Evolutionary conservation across 2,888 invertebrate species (phyloP).

Genomic region (Therioaphis trifolii): DNA sequence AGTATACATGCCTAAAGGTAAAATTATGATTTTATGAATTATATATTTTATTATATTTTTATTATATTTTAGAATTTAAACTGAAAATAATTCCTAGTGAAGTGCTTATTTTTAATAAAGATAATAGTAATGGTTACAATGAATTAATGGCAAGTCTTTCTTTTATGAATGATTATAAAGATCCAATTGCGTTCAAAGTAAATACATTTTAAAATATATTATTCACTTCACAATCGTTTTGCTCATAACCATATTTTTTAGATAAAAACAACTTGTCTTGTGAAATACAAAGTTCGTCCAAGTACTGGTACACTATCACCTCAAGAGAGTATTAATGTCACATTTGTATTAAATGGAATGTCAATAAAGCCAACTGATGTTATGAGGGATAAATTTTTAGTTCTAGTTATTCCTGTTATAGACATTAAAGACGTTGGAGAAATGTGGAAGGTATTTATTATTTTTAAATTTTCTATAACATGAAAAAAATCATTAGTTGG

Average conservation of each 20-base stretch:
- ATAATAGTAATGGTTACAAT: slow-evolving; percentile 43
- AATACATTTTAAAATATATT: neutral
- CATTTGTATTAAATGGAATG: slow-evolving; percentile 82
- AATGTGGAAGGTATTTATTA: slow-evolving; percentile 76
- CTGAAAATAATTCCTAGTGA: slow-evolving; percentile 48
- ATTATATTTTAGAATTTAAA: slow-evolving; percentile 47
- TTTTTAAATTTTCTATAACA: neutral
- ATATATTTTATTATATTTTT: neutral
- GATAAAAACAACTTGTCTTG: slow-evolving; percentile 95
- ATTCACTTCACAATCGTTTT: slow-evolving; percentile 11
- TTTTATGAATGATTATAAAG: slow-evolving; percentile 49
- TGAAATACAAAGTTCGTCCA: slow-evolving; percentile 92
- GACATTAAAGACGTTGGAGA: slow-evolving; percentile 75
- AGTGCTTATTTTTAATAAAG: slow-evolving; percentile 46
- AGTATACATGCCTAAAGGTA: slow-evolving; percentile 54
- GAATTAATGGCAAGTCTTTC: slow-evolving; percentile 42
- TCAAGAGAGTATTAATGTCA: slow-evolving; percentile 75
- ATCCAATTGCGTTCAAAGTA: slow-evolving; percentile 57
- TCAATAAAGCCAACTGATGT: slow-evolving; percentile 73
- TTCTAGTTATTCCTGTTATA: slow-evolving; percentile 82
- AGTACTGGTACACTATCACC: slow-evolving; percentile 82
- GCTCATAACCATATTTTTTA: slow-evolving; percentile 70
- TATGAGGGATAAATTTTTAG: slow-evolving; percentile 86
- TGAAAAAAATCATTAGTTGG: too few relatives aligned
- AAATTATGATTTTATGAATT: neutral